These are phyloP conservation scores for Lordiphosa clarofinis DNA, from an alignment of 1,140 invertebrate genomes.

Conservation along the genomic window DNA sequence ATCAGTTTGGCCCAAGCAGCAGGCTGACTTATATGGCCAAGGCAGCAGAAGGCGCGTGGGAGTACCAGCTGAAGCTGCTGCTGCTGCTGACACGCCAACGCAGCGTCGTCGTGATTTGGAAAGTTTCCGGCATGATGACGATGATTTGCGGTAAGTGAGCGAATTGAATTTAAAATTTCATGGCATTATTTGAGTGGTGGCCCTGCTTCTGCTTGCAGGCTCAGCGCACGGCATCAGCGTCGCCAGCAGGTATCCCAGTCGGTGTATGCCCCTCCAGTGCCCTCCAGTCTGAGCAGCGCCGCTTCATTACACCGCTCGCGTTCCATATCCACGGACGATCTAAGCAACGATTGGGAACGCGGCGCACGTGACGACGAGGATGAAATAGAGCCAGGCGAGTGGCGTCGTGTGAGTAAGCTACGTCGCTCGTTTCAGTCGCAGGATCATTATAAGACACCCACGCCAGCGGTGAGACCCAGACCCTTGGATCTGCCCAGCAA, in stretches of 20 bases:
- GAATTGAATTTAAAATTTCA: constrained; percentile 41
- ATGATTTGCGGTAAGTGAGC: constrained; percentile 71
- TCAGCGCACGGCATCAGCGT: constrained; percentile 69
- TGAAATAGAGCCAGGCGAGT: constrained; percentile 78
- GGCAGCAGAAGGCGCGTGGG: constrained; percentile 46
- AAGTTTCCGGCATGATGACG: constrained; percentile 78
- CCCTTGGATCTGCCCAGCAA: constrained; percentile 81
- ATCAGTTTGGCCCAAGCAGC: constrained; percentile 65
- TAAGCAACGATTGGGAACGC: constrained; percentile 66
- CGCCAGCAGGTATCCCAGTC: constrained; percentile 73
- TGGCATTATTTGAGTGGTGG: constrained; percentile 43
- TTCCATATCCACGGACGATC: constrained; percentile 78
- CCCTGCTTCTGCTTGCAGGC: constrained; percentile 32
- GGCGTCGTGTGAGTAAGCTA: constrained; percentile 82
- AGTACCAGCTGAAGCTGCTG: constrained; percentile 34
- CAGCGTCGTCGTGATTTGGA: constrained; percentile 76
- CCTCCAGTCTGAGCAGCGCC: constrained; percentile 5
- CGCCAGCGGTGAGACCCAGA: constrained; percentile 42
- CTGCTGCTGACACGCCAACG: constrained; percentile 60
- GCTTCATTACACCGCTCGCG: constrained; percentile 61
- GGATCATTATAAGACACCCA: constrained; percentile 42
- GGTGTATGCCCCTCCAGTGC: constrained; percentile 55
- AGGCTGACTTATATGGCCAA: constrained; percentile 73
- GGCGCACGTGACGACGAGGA: constrained; percentile 27
- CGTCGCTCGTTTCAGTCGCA: constrained; percentile 83